These are phyloP conservation scores for Scaptomyza graminum DNA, from an alignment of 1,140 invertebrate genomes.

Conservation along the genomic window DNA sequence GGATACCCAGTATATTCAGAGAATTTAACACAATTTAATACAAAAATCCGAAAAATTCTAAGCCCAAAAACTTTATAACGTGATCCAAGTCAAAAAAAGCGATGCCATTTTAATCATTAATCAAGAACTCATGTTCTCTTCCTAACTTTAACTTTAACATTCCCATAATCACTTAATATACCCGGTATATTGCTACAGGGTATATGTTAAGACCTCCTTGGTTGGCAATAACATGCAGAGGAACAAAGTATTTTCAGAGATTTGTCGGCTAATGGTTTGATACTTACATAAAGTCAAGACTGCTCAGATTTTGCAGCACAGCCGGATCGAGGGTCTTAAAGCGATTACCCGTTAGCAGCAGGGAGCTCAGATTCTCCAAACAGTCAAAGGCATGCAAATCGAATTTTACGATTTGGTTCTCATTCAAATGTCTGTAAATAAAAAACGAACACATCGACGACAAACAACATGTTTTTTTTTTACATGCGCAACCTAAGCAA, in stretches of 20 bases:
- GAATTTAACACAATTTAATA: too few relatives aligned
- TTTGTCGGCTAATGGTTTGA: background rate
- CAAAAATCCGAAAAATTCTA: too few relatives aligned
- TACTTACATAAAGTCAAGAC: constrained; percentile 85
- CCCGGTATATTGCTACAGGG: background rate
- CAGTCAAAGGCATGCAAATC: constrained; percentile 80
- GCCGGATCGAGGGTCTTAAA: constrained; percentile 83
- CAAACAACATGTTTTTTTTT: constrained; percentile 35
- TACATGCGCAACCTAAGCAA: background rate
- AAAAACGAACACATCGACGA: background rate
- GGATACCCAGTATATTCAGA: background rate
- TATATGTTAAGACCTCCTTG: too few relatives aligned
- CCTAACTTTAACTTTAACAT: too few relatives aligned
- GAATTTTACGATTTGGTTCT: constrained; percentile 80
- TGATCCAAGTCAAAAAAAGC: too few relatives aligned
- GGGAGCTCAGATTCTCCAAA: constrained; percentile 69
- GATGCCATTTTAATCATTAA: too few relatives aligned
- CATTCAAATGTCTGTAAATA: constrained; percentile 67
- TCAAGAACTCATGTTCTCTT: background rate
- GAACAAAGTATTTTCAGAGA: background rate
- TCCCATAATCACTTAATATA: too few relatives aligned
- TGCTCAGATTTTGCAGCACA: constrained; percentile 83
- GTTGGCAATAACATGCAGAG: background rate
- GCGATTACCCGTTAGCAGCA: constrained; percentile 80
- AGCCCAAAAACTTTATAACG: too few relatives aligned